These are phyloP conservation scores for Bombus haemorrhoidalis DNA, from an alignment of 1,140 invertebrate genomes.

Conservation along the genomic window DNA sequence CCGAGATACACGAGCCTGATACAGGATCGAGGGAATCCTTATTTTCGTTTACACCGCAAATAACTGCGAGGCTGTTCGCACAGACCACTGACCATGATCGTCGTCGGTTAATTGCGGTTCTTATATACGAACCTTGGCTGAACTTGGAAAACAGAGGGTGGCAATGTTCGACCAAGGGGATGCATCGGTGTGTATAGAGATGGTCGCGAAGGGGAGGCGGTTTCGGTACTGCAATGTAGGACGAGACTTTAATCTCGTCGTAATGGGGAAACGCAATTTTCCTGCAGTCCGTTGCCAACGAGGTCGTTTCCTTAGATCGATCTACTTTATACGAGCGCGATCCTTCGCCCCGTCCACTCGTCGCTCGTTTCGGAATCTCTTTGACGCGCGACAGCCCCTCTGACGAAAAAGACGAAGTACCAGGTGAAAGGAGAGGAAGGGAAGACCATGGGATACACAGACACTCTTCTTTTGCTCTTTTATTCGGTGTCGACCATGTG, in stretches of 20 bases:
- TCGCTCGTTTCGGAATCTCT: constrained; percentile 63
- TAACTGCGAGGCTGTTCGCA: constrained; percentile 51
- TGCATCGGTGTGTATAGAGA: background rate
- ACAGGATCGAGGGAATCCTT: constrained; percentile 31
- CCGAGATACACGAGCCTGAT: background rate
- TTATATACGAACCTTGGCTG: constrained; percentile 58
- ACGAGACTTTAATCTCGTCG: constrained; percentile 69
- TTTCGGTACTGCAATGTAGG: constrained; percentile 54
- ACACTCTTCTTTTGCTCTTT: constrained; percentile 6
- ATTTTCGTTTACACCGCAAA: constrained; percentile 69
- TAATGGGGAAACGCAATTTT: constrained; percentile 71
- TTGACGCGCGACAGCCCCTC: constrained; percentile 43
- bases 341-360: constrained; percentile 37
- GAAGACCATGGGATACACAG: background rate
- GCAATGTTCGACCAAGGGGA: background rate
- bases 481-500: constrained; percentile 10
- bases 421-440: constrained; percentile 7
- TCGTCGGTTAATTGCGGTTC: constrained; percentile 67
- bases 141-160: constrained; percentile 45
- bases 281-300: constrained; percentile 60
- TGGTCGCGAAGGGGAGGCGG: background rate
- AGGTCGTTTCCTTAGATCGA: constrained; percentile 54
- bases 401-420: constrained; percentile 1
- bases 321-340: constrained; percentile 48
- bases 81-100: constrained; percentile 19